Percentiles rank a stretch among this genome's conserved stretches.
These are phyloP conservation scores for Lonchura striata DNA, from an alignment of 2,113 vertebrate genomes.

Conservation along the genomic window DNA sequence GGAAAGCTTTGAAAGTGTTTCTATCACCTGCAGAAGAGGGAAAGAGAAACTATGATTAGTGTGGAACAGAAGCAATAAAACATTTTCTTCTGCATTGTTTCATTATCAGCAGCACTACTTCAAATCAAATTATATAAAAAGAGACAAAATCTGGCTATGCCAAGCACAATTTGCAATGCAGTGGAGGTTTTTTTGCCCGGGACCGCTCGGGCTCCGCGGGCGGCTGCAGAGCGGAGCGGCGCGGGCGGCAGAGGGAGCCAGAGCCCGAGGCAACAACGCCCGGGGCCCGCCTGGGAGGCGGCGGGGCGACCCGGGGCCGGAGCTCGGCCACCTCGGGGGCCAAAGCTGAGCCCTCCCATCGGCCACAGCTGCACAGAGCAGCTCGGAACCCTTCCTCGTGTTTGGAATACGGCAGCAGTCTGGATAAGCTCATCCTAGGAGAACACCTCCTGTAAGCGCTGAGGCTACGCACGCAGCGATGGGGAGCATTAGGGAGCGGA, in stretches of 20 bases:
- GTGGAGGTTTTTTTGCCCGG: too few relatives aligned
- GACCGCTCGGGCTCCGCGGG: too few relatives aligned
- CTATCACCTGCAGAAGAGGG: slow-evolving; percentile 84
- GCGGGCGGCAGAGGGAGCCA: slow-evolving; percentile 70
- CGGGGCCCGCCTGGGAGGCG: not conserved
- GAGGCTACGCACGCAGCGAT: too few relatives aligned
- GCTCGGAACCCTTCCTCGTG: not conserved
- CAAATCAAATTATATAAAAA: not conserved
- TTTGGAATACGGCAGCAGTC: not conserved
- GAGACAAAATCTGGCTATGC: not conserved
- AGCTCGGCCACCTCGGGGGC: not conserved
- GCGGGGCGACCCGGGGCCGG: not conserved
- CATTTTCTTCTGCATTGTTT: not conserved
- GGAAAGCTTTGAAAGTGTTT: slow-evolving; percentile 92
- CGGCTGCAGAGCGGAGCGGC: too few relatives aligned
- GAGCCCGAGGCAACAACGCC: not conserved
- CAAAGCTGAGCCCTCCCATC: fast-evolving
- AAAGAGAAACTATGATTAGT: not conserved
- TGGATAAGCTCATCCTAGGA: not conserved
- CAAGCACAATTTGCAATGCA: not conserved
- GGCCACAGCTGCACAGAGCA: not conserved
- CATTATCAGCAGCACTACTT: not conserved
- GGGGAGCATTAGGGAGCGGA: not conserved
- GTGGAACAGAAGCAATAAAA: not conserved
- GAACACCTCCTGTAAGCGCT: fast-evolving